phyloP scores from a whole-genome alignment of 2,888 invertebrate genomes.

The Polia nebulosa region DNA sequence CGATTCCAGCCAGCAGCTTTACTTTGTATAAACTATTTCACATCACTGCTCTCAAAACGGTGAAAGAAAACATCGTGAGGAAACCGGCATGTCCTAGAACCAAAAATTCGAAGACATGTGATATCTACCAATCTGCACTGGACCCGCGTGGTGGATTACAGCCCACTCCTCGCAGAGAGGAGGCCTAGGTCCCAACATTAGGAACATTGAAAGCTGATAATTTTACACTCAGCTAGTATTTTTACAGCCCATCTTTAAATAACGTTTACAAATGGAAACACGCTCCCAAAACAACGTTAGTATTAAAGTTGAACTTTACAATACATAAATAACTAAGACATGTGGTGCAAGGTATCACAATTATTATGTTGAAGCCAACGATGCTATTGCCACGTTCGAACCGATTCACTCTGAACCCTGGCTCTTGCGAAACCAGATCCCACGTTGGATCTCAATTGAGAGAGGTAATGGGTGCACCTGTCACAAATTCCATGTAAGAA shows the following conservation, averaged over 20 bases:
- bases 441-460: slow-evolving; percentile 50
- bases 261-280: slow-evolving; percentile 45
- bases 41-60: no score
- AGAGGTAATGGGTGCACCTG: slow-evolving; percentile 9
- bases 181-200: no score
- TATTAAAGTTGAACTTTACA: slow-evolving; percentile 68
- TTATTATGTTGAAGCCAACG: slow-evolving; percentile 60
- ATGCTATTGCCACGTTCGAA: slow-evolving; percentile 55
- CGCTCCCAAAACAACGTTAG: slow-evolving; percentile 45
- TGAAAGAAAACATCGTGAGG: no score
- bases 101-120: no score
- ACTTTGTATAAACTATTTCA: no score
- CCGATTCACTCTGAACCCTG: slow-evolving; percentile 62
- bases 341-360: slow-evolving; percentile 63
- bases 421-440: slow-evolving; percentile 48
- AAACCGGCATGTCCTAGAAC: no score
- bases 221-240: no score
- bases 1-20: no score
- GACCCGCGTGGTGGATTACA: no score
- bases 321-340: slow-evolving; percentile 65
- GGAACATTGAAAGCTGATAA: no score
- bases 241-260: not conserved
- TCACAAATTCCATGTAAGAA: slow-evolving; percentile 7
- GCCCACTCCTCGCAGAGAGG: no score
- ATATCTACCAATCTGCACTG: no score